Base-by-base conservation (phyloP, 2,888 invertebrate species). In the Venusia cambrica region DNA sequence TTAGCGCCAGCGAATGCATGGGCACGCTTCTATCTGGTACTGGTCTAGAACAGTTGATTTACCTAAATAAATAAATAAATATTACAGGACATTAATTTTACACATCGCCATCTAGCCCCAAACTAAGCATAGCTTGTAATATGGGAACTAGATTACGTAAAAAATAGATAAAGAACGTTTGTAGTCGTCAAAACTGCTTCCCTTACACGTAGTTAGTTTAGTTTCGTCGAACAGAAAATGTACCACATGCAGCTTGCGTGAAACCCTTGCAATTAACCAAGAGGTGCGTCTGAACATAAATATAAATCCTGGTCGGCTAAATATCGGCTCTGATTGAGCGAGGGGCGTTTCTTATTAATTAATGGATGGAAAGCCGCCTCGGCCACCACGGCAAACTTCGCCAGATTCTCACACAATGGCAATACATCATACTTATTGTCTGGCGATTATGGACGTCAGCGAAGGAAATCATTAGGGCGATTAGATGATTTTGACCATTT, bases 351-450 rank as follows among this genome's bases (percentile, higher is more conserved):
- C 73, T 64, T 73, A 75, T 81, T 83, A 81, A 83, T 83, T 77
- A 83, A 83, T 83, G 80, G 73, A 72, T 67, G 73, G 73, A 73
- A 75, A 67, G 72, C 75, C 71, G 75, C 68, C 69, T 60, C 68
- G 66, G 59, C 73, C 72, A 73, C 72, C 67, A 63, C 70, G 65
- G 71, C 70, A 67, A 69, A 73, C 61, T 55, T 62, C 66, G 62
- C 62, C 69, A 60, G 64, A 65, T 77, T 81, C 81, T 75, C 83
- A 81, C 76, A 80, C 77, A 72, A 74, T 67, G 66, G 73, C 76
- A 70, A 83, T 80, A 76, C 70, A 81, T 81, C 80, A 80, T 67
- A 76, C 73, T 79, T 75, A 78, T 79, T 80, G 77, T 80, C 76
- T 69, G 81, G 76, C 74, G 78, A 83, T 78, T 78, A 73, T 49